A percentile compares a stretch with the other conserved stretches of the same genome.
Conservation (phyloP, 35 echinoderm and acorn worm species). For the Anneissia japonica region DNA sequence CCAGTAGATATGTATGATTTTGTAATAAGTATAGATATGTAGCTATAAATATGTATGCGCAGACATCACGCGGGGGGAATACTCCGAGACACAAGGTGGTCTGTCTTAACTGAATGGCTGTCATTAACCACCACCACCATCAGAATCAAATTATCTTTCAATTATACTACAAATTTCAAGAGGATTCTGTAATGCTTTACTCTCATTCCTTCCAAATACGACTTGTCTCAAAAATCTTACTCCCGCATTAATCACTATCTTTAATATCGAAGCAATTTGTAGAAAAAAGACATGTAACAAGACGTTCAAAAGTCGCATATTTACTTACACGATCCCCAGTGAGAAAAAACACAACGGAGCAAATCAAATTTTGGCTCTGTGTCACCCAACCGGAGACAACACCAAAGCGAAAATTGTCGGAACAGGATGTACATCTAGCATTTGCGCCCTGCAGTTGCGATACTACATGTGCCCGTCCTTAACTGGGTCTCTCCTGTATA, state of each 20-base stretch:
- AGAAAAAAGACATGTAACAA: background rate
- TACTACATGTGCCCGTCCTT: no score
- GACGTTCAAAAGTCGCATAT: background rate
- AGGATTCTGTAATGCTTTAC: background rate
- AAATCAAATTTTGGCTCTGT: background rate
- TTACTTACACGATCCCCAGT: background rate
- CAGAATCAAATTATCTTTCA: background rate
- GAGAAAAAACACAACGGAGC: background rate
- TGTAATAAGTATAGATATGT: no score
- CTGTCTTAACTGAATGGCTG: no score
- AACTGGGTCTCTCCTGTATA: no score
- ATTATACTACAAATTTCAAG: background rate
- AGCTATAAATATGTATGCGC: no score
- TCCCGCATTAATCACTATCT: background rate
- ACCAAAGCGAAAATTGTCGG: background rate
- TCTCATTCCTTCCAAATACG: background rate
- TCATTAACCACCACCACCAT: background rate
- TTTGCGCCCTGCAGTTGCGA: no score
- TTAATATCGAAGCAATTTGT: background rate
- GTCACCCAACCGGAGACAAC: background rate
- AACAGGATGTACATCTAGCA: background rate
- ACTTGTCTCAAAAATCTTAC: background rate
- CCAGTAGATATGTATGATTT: no score
- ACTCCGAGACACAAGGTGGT: no score
- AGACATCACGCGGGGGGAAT: no score